Evolutionary conservation across 2,888 invertebrate genomes (phyloP).

Genomic region (Acanthococcus lagerstroemiae): DNA sequence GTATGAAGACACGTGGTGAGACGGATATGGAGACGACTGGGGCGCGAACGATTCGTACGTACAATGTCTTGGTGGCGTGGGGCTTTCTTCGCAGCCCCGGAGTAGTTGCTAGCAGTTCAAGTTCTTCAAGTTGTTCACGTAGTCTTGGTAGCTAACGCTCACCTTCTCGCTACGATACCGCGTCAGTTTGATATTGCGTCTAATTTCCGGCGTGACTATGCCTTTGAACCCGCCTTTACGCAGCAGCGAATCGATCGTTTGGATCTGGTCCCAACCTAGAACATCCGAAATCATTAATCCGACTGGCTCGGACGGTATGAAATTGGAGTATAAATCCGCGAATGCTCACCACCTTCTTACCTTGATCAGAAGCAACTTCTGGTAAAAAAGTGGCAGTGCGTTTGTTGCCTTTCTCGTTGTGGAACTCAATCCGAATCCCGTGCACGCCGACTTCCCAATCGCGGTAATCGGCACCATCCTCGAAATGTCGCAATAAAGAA

Average conservation of each 20-base stretch:
- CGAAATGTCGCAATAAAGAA: constrained; percentile 91
- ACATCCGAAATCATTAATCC: neutral
- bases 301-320: neutral
- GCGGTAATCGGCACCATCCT: constrained; percentile 85
- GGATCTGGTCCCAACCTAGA: constrained; percentile 94
- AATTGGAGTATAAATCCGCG: no score
- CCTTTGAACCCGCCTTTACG: constrained; percentile 96
- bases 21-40: constrained; percentile 6
- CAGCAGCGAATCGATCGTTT: constrained; percentile 94
- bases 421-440: constrained; percentile 95
- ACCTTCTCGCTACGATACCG: constrained; percentile 95
- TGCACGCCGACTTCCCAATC: constrained; percentile 97
- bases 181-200: constrained; percentile 83
- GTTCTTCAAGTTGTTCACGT: constrained; percentile 55
- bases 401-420: constrained; percentile 84
- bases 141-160: constrained; percentile 76
- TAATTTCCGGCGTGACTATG: constrained; percentile 72
- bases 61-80: constrained; percentile 34
- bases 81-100: constrained; percentile 46
- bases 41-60: constrained; percentile 7
- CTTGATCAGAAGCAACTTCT: constrained; percentile 96
- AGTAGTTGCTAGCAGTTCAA: constrained; percentile 64
- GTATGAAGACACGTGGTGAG: constrained; percentile 9
- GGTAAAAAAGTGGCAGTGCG: constrained; percentile 97
- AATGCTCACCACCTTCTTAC: constrained; percentile 44